Evolutionary conservation across 2,113 vertebrate genomes (phyloP).

Genomic region (Laticauda colubrina): DNA sequence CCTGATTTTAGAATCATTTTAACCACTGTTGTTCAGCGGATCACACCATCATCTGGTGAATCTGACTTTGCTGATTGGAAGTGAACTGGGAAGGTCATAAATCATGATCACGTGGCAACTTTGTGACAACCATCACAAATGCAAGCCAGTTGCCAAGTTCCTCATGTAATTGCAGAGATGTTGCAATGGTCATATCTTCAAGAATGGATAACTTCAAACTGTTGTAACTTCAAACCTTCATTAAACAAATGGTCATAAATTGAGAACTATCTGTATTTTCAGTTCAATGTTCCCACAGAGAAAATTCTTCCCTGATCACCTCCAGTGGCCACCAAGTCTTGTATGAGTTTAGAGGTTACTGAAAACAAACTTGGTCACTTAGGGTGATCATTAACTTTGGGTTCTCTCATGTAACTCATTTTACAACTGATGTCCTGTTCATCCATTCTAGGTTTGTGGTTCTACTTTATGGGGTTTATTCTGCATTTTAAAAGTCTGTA

Average conservation of each 20-base stretch:
- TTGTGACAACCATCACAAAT: too few relatives aligned
- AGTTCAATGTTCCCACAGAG: background rate
- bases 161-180: too few relatives aligned
- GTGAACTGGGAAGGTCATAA: too few relatives aligned
- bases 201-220: too few relatives aligned
- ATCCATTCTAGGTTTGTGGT: background rate
- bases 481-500: background rate
- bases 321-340: background rate
- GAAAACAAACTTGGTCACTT: background rate
- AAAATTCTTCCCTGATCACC: background rate
- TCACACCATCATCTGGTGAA: too few relatives aligned
- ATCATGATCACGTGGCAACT: too few relatives aligned
- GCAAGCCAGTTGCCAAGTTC: too few relatives aligned
- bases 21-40: background rate
- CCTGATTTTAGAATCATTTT: background rate
- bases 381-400: background rate
- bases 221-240: too few relatives aligned
- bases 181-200: too few relatives aligned
- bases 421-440: background rate
- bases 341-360: background rate
- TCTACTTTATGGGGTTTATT: background rate
- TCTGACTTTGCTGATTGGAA: too few relatives aligned
- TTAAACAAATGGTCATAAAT: too few relatives aligned
- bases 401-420: background rate
- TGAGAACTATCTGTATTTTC: background rate